Evolutionary conservation across 2,888 invertebrate genomes (phyloP).

Genomic region (Saturnia japonica): DNA sequence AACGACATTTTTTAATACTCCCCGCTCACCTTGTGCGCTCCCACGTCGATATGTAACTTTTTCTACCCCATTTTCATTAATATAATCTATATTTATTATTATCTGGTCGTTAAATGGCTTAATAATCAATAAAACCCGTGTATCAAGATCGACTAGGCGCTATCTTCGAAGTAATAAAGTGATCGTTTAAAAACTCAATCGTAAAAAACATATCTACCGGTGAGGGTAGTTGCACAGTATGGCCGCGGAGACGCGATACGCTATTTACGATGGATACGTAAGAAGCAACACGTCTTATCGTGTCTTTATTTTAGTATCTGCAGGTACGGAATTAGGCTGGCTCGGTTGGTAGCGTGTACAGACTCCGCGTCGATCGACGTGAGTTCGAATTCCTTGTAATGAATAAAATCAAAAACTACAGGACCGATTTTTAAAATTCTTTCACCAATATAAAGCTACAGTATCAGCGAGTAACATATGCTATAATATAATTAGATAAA

Average conservation of each 20-base stretch:
- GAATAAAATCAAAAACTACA: too few relatives aligned
- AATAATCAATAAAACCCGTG: not conserved
- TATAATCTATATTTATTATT: not conserved
- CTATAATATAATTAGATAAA: too few relatives aligned
- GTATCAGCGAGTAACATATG: too few relatives aligned
- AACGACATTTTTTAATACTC: too few relatives aligned
- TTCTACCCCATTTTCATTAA: not conserved
- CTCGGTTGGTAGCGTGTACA: too few relatives aligned
- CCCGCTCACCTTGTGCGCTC: not conserved
- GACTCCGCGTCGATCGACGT: too few relatives aligned
- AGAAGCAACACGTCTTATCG: conserved; percentile 1
- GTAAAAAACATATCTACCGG: not conserved
- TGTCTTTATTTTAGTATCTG: not conserved
- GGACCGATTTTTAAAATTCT: too few relatives aligned
- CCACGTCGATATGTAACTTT: not conserved
- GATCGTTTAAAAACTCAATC: not conserved
- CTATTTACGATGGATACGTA: conserved; percentile 11
- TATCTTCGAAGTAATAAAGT: conserved; percentile 5
- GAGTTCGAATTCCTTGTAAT: too few relatives aligned
- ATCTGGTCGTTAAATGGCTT: not conserved
- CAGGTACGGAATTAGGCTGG: not conserved
- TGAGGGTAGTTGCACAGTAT: conserved; percentile 6
- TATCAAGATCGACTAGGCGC: not conserved
- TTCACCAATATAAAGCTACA: too few relatives aligned
- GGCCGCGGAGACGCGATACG: conserved; percentile 2